Evolutionary conservation across 2,797 vertebrate species (phyloP).

Genomic region (Numenius phaeopus): DNA sequence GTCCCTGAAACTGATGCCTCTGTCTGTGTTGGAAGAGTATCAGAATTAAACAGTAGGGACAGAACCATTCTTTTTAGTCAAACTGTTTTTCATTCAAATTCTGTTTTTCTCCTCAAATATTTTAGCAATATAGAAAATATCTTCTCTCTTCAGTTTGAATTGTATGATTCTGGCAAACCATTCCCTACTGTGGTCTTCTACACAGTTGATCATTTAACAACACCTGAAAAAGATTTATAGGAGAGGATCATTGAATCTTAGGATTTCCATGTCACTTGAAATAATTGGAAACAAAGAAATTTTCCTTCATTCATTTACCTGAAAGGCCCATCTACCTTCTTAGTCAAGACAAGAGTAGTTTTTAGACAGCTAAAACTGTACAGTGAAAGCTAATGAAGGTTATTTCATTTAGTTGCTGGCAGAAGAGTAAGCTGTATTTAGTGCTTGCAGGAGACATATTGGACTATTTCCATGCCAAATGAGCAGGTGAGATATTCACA

Average conservation of each 20-base stretch:
- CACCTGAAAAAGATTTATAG: neutral
- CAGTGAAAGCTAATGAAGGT: neutral
- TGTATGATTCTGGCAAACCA: neutral
- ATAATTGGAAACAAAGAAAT: neutral
- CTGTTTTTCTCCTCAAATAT: neutral
- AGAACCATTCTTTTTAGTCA: neutral
- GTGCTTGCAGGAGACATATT: neutral
- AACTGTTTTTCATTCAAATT: neutral
- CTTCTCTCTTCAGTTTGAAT: neutral
- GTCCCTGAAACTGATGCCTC: constrained; percentile 6
- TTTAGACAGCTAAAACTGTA: neutral
- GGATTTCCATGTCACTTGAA: neutral
- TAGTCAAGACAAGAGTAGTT: neutral
- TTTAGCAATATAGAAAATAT: neutral
- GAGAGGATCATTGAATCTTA: neutral
- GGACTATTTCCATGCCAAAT: neutral
- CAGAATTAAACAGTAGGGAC: neutral
- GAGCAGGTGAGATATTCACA: neutral
- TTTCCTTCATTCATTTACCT: neutral
- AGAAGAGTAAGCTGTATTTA: neutral
- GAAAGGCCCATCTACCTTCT: neutral
- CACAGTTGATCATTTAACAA: neutral
- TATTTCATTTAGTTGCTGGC: neutral
- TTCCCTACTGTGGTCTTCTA: neutral
- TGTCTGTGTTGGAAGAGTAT: neutral